Conservation (phyloP, 2,888 invertebrate genomes). For the Caenorhabditis plicata region DNA sequence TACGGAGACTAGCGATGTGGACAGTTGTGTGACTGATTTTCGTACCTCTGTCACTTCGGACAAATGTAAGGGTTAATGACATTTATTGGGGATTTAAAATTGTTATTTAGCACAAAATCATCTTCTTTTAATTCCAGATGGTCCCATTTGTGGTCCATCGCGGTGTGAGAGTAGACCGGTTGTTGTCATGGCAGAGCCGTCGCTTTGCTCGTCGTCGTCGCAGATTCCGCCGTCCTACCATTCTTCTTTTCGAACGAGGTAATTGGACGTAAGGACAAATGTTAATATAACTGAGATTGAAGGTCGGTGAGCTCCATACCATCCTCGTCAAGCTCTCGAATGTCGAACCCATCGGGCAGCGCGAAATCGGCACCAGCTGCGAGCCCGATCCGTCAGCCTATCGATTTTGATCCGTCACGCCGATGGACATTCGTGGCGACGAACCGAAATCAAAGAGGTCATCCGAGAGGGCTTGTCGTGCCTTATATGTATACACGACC, state of each 20-base stretch:
- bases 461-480: constrained; percentile 56
- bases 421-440: constrained; percentile 64
- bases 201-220: constrained; percentile 22
- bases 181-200: constrained; percentile 32
- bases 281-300: no score
- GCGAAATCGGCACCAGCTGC: constrained; percentile 37
- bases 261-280: no score
- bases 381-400: constrained; percentile 23
- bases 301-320: no score
- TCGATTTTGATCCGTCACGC: constrained; percentile 49
- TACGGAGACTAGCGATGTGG: constrained; percentile 47
- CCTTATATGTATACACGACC: constrained; percentile 52
- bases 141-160: constrained; percentile 40
- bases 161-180: constrained; percentile 43
- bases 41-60: constrained; percentile 29
- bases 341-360: constrained; percentile 35
- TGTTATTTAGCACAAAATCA: constrained; percentile 19
- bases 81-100: background rate
- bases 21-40: constrained; percentile 36
- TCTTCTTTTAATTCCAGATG: constrained; percentile 36
- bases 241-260: constrained; percentile 14
- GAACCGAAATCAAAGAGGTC: constrained; percentile 51
- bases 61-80: constrained; percentile 14
- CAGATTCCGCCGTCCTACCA: constrained; percentile 17
- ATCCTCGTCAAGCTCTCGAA: constrained; percentile 27